Percentiles rank a stretch among this genome's conserved stretches.
These are phyloP conservation scores for Acropternis orthonyx DNA, from an alignment of 2,797 vertebrate genomes.

Conservation along the genomic window DNA sequence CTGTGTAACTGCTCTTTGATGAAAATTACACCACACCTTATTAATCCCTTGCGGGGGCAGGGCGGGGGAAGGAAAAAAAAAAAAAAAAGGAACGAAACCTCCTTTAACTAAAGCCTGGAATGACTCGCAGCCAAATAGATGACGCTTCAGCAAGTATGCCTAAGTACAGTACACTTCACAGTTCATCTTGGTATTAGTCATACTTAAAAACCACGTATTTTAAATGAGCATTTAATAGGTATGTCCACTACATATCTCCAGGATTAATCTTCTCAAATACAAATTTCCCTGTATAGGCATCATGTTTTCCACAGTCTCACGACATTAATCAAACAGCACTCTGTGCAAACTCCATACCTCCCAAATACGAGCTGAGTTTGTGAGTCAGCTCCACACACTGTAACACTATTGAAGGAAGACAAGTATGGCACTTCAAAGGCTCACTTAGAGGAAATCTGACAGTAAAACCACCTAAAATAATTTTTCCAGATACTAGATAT, in stretches of 20 bases:
- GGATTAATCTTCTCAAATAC: background rate
- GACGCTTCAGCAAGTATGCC: conserved; percentile 1
- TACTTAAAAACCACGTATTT: background rate
- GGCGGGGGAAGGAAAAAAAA: background rate
- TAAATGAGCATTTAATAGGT: background rate
- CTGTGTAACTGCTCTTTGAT: conserved; percentile 11
- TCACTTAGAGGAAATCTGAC: background rate
- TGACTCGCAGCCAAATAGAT: conserved; percentile 31
- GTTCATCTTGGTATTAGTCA: conserved; percentile 49
- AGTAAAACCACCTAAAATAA: background rate
- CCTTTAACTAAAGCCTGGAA: conserved; percentile 27
- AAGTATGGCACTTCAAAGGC: background rate
- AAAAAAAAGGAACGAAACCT: conserved; percentile 30
- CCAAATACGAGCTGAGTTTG: background rate
- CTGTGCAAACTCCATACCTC: background rate
- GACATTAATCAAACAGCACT: background rate
- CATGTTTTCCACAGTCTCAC: background rate
- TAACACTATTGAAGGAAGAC: background rate
- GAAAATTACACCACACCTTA: conserved; percentile 31
- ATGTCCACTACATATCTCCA: background rate
- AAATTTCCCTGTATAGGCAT: background rate
- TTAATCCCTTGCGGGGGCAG: conserved; percentile 15
- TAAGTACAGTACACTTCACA: conserved; percentile 31
- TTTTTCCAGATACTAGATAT: background rate
- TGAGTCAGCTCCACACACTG: conserved; percentile 11